Evolutionary conservation across 92 coral and sea anemone genomes (phyloP), one percentile per base, ranked within the genome.

Genomic region (Phenganax stokvisi): DNA sequence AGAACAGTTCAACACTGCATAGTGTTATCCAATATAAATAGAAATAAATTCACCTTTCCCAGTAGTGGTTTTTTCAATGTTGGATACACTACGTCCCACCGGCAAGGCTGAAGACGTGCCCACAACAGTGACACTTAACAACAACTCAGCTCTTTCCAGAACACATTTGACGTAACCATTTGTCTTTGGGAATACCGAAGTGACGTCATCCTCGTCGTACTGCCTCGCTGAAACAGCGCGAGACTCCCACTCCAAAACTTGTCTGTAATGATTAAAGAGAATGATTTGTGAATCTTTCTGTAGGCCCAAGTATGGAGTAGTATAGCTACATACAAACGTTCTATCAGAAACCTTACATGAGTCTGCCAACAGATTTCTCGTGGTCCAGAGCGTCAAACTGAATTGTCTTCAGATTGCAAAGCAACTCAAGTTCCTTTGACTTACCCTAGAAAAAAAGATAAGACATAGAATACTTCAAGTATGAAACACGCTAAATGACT

Each of bases 341-440:
- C 47, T 5, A 5, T 37, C 47, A 13, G 25, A 44, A 9, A 9
- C 44, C 98, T 85, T 72, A 94, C 98, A 94, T 94, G 11, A 94
- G 85, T 68, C 89, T 90, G 13, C 98, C 98, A 57, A 94, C 98
- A 51, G 91, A 89, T 59, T 84, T 85, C 76, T 94, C 98, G 37
- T 88, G 98, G 65, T 94, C 98, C 71, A 94, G 80, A 59, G 98
- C 94, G 62, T 92, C 92, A 68, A 91, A 92, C 31, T 81, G 85
- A 17, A 92, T 79, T 51, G 84, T 87, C 60, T 94, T 92, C 76
- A 94, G 84, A 37, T 87, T 85, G 68, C 98, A 91, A 55, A 94
- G 85, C 73, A 94, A 37, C 84, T 94, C 98, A 30, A 94, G 87
- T 60, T 94, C 98, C 71, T 94, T 94, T 53, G 94, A 85, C 76